Evolutionary conservation across 37 sponge, comb jelly and placozoan species (phyloP), one percentile per base, ranked within the genome.

Genomic region (Dysidea cf. avara): DNA sequence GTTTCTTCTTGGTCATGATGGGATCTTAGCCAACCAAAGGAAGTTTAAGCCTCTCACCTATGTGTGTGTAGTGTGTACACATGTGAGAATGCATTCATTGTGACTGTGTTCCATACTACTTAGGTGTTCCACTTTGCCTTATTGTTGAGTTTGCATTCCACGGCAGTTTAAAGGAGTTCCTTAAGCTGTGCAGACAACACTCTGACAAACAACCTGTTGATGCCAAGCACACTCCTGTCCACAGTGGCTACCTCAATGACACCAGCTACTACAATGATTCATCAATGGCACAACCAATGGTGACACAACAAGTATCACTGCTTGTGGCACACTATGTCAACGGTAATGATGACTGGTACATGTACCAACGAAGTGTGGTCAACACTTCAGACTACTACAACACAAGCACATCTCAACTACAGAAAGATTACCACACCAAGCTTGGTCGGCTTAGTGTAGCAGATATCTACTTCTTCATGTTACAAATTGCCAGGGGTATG

Each of bases 401-500:
- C 17, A 68, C 33, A n/a, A 43, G 9, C 20, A 31, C 53, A 11
- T 32, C 39, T 12, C 13, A 29, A 5, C n/a, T 26, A 4, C 11
- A 35, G 4, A 34, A 43, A 20, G 40, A 66, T 46, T 66, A 81
- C 26, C 32, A 49, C 37, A 20, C 47, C 1, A 29, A 66, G 3
- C 30, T 37, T 2, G 64, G 53, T 14, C n/a, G 39, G 54, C 56
- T 89, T 26, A 80, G 51, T 18, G 71, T 76, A 16, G 62, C 71
- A 6, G 90, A 89, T 13, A 18, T 89, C 5, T 28, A 84, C 34
- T 80, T 84, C 64, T 83, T 76, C 76, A 71, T 69, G 14, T 36
- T 58, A 0, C 90, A 89, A 57, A 84, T 89, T 36, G 80, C 81
- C 14, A 56, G 81, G 36, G 90, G 90, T 31, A 89, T 89, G 90